Percentiles rank a stretch among this genome's conserved stretches.
Evolutionary conservation across 2,888 invertebrate genomes (phyloP).

Genomic region (Gymnoscelis rufifasciata): DNA sequence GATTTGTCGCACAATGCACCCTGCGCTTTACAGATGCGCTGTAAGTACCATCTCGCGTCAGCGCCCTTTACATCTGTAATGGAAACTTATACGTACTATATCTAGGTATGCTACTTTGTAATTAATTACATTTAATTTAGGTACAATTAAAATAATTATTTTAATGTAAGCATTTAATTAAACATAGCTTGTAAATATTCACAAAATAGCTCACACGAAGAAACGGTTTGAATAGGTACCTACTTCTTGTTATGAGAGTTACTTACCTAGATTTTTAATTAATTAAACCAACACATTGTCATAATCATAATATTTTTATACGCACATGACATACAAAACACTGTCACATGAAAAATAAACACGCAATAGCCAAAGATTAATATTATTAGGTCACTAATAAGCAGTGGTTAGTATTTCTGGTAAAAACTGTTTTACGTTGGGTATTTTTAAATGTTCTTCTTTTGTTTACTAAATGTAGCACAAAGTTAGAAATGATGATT

Average conservation of each 20-base stretch:
- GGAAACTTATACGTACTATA: not conserved
- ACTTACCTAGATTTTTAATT: not conserved
- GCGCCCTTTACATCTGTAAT: constrained; percentile 16
- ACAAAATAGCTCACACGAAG: no score
- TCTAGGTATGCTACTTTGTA: no score
- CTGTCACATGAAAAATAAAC: constrained; percentile 6
- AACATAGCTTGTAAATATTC: no score
- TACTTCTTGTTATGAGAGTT: not conserved
- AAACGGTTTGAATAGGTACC: not conserved
- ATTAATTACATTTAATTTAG: no score
- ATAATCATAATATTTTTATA: constrained; percentile 18
- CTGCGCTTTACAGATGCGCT: constrained; percentile 20
- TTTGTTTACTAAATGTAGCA: not conserved
- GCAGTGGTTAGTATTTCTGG: no score
- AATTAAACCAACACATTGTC: not conserved
- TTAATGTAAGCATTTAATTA: not conserved
- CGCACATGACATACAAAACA: constrained; percentile 15
- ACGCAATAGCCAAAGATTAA: constrained; percentile 3
- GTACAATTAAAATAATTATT: no score
- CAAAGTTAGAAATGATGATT: not conserved
- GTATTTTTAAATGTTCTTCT: not conserved
- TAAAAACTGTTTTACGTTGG: no score
- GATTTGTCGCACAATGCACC: constrained; percentile 14
- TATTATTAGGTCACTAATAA: constrained; percentile 1
- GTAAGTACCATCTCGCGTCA: not conserved